These are phyloP conservation scores for Nomada goodeniana DNA, from an alignment of 2,888 invertebrate genomes.

Conservation along the genomic window DNA sequence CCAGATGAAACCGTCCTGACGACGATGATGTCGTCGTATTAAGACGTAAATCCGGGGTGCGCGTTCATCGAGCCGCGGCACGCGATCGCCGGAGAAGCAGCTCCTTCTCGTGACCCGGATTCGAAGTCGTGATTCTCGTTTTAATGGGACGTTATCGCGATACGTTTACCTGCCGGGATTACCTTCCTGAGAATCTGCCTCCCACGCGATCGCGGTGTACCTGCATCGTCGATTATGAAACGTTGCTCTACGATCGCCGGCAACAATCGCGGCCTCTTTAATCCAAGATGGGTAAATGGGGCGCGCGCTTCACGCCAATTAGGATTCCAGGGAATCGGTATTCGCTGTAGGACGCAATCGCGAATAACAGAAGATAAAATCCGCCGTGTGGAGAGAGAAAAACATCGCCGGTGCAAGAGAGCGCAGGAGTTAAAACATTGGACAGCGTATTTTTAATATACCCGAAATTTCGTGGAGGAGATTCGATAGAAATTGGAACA, in stretches of 20 bases:
- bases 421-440: too few relatives aligned
- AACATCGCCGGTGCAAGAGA: too few relatives aligned
- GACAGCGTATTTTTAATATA: too few relatives aligned
- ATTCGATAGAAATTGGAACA: too few relatives aligned
- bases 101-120: slow-evolving; percentile 58
- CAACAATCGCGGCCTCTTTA: slow-evolving; percentile 26
- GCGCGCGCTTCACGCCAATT: background rate
- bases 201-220: slow-evolving; percentile 54
- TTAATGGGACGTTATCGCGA: slow-evolving; percentile 57
- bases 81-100: slow-evolving; percentile 24
- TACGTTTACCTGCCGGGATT: slow-evolving; percentile 48
- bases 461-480: too few relatives aligned
- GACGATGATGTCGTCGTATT: slow-evolving; percentile 25
- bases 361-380: background rate
- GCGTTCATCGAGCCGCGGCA: slow-evolving; percentile 20
- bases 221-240: slow-evolving; percentile 62
- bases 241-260: slow-evolving; percentile 36
- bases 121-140: slow-evolving; percentile 53
- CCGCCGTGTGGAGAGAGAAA: too few relatives aligned
- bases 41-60: slow-evolving; percentile 31
- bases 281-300: background rate
- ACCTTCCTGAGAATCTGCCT: slow-evolving; percentile 53
- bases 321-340: background rate
- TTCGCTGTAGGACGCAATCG: background rate
- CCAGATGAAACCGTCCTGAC: background rate